Evolutionary conservation across 2,113 vertebrate genomes (phyloP), one percentile per base, ranked within the genome.

Genomic region (Hylia prasina): DNA sequence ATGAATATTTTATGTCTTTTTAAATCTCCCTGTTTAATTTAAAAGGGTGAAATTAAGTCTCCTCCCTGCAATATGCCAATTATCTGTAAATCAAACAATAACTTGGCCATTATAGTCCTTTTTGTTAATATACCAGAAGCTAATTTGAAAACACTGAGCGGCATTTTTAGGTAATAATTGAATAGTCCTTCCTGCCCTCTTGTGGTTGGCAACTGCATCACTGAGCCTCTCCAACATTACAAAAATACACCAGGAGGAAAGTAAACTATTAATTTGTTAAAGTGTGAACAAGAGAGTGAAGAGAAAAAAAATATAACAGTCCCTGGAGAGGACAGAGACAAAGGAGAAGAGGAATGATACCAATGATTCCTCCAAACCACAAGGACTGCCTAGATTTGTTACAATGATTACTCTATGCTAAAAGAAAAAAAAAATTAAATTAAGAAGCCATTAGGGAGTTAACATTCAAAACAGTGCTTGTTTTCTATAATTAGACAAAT

Each of bases 1-100:
- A 98, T 99, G 98, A 99, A 99, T 99, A 98, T 99, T 99, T 99
- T 98, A 99, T 99, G 97, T 98, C 97, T 98, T 98, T 98, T 98
- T 98, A 99, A 99, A 99, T 98, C 98, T 98, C 98, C 98, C 98
- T 99, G 98, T 99, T 99, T 99, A 99, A 98, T 98, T 99, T 99
- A 98, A 98, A 98, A 98, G 98, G 97, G 97, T 98, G 98, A 98
- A 98, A 99, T 98, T 98, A 98, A 99, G 98, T 98, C 97, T 98
- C 98, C 98, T 98, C 97, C 97, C 97, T 97, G 97, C 98, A 97
- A 98, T 98, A 98, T 98, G 98, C 98, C 98, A 99, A 99, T 99
- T 99, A 98, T 98, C 98, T 98, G 97, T 97, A 99, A 98, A 99
- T 99, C 98, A 99, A 99, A 99, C 99, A 99, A 98, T 98, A 98